Evolutionary conservation across 2,888 invertebrate species (phyloP).

Genomic region (Tridacna crocea): DNA sequence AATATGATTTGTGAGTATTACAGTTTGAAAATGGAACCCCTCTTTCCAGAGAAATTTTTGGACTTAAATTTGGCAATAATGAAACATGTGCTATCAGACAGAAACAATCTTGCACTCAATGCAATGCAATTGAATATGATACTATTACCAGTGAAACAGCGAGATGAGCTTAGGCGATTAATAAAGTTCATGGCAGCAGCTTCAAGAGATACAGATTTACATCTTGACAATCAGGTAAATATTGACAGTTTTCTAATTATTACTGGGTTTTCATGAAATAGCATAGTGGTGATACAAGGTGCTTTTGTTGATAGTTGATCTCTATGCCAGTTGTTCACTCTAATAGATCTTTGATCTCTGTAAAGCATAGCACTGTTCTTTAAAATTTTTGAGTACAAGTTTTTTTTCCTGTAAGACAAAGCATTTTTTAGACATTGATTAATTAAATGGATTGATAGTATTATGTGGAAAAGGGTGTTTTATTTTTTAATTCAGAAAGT

Average conservation of each 20-base stretch:
- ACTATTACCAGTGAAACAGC: slow-evolving; percentile 73
- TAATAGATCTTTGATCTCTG: no score
- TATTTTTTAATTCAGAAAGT: no score
- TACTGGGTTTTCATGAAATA: no score
- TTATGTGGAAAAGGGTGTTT: no score
- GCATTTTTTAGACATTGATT: no score
- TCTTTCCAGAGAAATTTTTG: slow-evolving; percentile 79
- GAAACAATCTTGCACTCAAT: slow-evolving; percentile 69
- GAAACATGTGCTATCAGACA: slow-evolving; percentile 77
- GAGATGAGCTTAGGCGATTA: slow-evolving; percentile 79
- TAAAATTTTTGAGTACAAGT: no score
- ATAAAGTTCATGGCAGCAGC: slow-evolving; percentile 79
- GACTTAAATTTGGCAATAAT: slow-evolving; percentile 81
- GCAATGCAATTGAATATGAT: slow-evolving; percentile 80
- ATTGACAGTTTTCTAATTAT: not conserved
- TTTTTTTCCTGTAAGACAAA: no score
- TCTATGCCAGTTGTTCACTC: no score
- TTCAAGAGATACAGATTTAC: slow-evolving; percentile 67
- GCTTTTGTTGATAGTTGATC: no score
- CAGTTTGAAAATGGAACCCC: slow-evolving; percentile 62
- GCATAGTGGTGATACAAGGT: no score
- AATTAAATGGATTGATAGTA: no score
- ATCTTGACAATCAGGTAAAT: slow-evolving; percentile 73
- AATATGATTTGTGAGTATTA: slow-evolving; percentile 79
- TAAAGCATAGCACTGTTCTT: no score